Evolutionary conservation across 2,888 invertebrate species (phyloP).

Genomic region (Callinectes sapidus): DNA sequence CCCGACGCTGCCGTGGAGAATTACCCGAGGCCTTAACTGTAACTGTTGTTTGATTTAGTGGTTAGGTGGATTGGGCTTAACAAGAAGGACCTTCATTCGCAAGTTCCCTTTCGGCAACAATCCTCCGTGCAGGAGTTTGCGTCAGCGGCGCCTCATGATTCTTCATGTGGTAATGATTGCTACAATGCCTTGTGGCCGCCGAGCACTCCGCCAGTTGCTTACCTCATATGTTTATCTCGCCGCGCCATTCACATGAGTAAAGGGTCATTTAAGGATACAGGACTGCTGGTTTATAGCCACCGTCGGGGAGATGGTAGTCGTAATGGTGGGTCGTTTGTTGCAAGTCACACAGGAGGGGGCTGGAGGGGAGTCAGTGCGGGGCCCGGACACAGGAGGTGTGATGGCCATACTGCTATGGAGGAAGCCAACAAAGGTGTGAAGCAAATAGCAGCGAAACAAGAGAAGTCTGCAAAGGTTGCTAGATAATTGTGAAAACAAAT

Average conservation of each 20-base stretch:
- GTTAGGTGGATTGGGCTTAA: constrained; percentile 3
- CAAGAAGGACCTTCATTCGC: background rate
- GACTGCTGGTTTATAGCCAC: background rate
- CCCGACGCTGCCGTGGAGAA: background rate
- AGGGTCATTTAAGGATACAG: background rate
- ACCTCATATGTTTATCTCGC: constrained; percentile 10
- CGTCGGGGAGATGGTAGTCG: background rate
- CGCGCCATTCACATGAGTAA: constrained; percentile 18
- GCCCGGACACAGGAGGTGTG: background rate
- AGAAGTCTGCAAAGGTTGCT: background rate
- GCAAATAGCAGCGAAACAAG: background rate
- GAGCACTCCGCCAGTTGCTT: background rate
- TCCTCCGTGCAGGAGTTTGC: background rate
- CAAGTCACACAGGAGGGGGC: background rate
- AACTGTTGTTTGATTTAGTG: constrained; percentile 10
- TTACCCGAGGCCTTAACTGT: constrained; percentile 20
- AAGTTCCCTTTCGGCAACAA: background rate
- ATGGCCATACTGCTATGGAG: background rate
- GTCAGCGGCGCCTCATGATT: background rate
- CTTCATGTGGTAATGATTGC: constrained; percentile 11
- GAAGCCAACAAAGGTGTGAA: constrained; percentile 5
- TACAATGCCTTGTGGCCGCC: background rate
- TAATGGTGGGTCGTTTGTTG: constrained; percentile 29
- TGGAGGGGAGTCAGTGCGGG: background rate
- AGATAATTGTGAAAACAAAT: background rate